phyloP scores from a whole-genome alignment of 92 coral and sea anemone species.

The Zoanthus sociatus region DNA sequence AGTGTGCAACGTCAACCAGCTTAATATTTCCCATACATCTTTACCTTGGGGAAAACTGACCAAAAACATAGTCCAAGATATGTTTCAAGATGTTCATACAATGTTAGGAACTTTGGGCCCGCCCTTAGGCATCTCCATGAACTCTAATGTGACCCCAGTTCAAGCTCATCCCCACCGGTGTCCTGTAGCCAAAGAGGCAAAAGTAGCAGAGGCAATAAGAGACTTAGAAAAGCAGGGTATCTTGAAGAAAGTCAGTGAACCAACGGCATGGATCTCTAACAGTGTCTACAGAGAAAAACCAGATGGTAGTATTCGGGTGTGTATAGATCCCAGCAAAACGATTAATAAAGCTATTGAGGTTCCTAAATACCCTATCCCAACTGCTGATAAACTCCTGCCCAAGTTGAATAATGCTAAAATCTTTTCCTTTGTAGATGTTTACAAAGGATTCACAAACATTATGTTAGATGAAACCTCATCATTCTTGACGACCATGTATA shows the following conservation, averaged over 20 bases:
- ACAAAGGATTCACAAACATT: constrained; percentile 48
- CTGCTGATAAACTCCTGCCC: constrained; percentile 43
- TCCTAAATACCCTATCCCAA: constrained; percentile 43
- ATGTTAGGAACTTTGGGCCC: constrained; percentile 60
- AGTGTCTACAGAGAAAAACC: constrained; percentile 49
- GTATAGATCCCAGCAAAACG: constrained; percentile 39
- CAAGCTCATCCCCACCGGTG: constrained; percentile 58
- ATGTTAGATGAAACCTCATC: constrained; percentile 39
- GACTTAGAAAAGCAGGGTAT: constrained; percentile 51
- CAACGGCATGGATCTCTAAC: constrained; percentile 56
- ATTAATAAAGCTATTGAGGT: constrained; percentile 37
- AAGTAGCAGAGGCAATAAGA: constrained; percentile 39
- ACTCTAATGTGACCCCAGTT: constrained; percentile 49
- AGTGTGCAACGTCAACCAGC: background rate
- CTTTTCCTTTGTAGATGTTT: constrained; percentile 49
- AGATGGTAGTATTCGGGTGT: constrained; percentile 44
- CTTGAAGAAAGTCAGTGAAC: constrained; percentile 51
- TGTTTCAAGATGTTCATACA: constrained; percentile 35
- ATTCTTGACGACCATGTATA: constrained; percentile 41
- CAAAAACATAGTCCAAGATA: constrained; percentile 37
- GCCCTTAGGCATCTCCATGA: constrained; percentile 39
- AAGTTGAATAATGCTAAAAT: constrained; percentile 37
- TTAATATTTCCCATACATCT: constrained; percentile 19
- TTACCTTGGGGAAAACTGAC: constrained; percentile 47
- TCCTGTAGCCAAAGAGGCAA: constrained; percentile 45